These are phyloP conservation scores for Drosophila dunni DNA, from an alignment of 1,140 invertebrate species.

Conservation along the genomic window DNA sequence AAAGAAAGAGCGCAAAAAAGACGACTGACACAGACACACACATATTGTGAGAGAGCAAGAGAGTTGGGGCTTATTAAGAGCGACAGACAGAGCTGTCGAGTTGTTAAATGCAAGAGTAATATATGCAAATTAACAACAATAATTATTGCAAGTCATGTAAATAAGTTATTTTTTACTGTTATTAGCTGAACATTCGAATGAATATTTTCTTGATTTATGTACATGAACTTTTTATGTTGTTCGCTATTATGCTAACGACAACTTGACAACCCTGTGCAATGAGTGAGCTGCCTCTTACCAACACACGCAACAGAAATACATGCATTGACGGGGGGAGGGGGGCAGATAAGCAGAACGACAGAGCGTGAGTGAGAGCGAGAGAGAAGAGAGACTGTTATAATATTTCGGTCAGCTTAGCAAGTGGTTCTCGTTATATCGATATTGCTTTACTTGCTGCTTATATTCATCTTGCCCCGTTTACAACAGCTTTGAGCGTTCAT, in stretches of 20 bases:
- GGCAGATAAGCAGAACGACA: too few relatives aligned
- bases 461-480: constrained; percentile 1
- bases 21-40: not conserved
- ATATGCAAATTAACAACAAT: constrained; percentile 1
- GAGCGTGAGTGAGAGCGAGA: not conserved
- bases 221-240: not conserved
- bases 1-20: constrained; percentile 1
- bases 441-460: constrained; percentile 22
- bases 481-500: constrained; percentile 26
- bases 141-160: constrained; percentile 6
- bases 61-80: not conserved
- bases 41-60: not conserved
- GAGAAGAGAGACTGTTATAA: constrained; percentile 34
- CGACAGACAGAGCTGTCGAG: constrained; percentile 43
- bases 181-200: not conserved
- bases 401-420: constrained; percentile 41
- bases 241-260: not conserved
- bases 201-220: not conserved
- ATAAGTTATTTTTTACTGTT: not conserved
- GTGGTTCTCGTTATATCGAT: constrained; percentile 40
- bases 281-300: not conserved
- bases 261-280: constrained; percentile 29
- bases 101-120: not conserved
- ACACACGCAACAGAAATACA: constrained; percentile 5
- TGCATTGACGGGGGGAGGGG: not conserved